Base-by-base conservation (phyloP, 2,113 vertebrate species). In the Rhynchopsitta pachyrhyncha region DNA sequence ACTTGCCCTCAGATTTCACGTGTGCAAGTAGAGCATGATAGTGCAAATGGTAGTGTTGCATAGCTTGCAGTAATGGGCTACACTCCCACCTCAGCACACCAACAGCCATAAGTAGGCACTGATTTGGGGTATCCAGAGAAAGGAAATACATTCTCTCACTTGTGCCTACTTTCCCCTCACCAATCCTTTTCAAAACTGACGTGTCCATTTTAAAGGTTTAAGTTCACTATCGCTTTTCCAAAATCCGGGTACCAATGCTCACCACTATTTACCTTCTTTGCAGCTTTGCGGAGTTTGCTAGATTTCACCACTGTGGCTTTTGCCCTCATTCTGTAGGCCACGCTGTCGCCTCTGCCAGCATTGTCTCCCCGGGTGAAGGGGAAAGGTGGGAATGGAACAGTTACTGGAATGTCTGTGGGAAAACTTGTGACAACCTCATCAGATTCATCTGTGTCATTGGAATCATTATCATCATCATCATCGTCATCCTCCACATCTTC, bases 391-490 rank as follows among this genome's bases (percentile, higher is more conserved):
- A 86, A 79, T 13, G 77, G 23, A 16, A 47, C 27, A 3, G 97
- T 96, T 57, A 77, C 31, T n/a, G 98, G 92, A 25, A 49, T 13
- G 7, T 92, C 85, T 4, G 96, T 97, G 91, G 98, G 90, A 28
- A 63, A 66, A 23, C 42, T 15, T 0, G 96, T 97, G 83, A 63
- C 8, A 16, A 52, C 37, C 67, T 98, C 98, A 10, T 98, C 95
- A 0, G 98, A 98, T 55, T 98, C 98, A 46, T 98, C 96, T 0
- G 97, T 79, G 33, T 98, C 97, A 12, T 98, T 95, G 67, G 97
- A 98, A 74, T 98, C 97, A 2, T 98, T 77, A 9, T 97, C 93
- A 8, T 96, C 90, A 0, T 95, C 47, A 24, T 47, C 67, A 1
- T 96, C 79, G 2, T 84, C 86, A 14, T 86, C 92, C 13, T 93